Conservation (phyloP, 1,140 invertebrate species). For the Atta colombica region DNA sequence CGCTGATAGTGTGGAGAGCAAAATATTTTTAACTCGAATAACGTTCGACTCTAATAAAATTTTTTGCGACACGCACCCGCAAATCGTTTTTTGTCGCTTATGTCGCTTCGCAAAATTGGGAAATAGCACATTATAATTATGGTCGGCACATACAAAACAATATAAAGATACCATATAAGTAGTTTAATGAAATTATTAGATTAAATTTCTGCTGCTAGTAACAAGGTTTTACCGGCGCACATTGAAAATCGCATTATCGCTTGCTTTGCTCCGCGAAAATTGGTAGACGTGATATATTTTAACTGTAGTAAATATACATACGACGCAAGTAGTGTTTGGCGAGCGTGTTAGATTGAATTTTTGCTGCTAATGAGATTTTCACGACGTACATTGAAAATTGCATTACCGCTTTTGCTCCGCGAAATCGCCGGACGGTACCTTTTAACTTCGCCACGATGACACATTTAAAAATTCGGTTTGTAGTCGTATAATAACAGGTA, state of each 20-base stretch:
- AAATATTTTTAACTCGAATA: background rate
- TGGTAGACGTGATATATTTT: conserved; percentile 63
- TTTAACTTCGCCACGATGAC: conserved; percentile 51
- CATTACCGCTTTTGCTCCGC: conserved; percentile 55
- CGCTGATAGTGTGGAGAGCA: background rate
- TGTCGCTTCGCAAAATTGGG: conserved; percentile 17
- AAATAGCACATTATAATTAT: conserved; percentile 44
- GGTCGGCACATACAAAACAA: conserved; percentile 41
- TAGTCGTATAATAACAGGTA: background rate
- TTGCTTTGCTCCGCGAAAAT: conserved; percentile 62
- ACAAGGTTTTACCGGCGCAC: conserved; percentile 53
- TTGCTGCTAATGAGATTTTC: conserved; percentile 62
- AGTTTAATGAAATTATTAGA: conserved; percentile 59
- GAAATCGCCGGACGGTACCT: conserved; percentile 51
- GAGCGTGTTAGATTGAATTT: conserved; percentile 64
- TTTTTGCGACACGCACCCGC: background rate
- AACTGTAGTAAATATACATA: conserved; percentile 58
- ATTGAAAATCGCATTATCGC: conserved; percentile 62
- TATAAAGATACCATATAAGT: conserved; percentile 40
- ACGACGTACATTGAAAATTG: conserved; percentile 59
- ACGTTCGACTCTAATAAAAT: background rate
- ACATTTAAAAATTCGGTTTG: conserved; percentile 61
- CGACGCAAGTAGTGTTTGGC: conserved; percentile 60
- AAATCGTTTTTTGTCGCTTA: conserved; percentile 10
- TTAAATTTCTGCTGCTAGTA: conserved; percentile 61